Evolutionary conservation across 2,113 vertebrate genomes (phyloP).

Genomic region (Bubalus kerabau): DNA sequence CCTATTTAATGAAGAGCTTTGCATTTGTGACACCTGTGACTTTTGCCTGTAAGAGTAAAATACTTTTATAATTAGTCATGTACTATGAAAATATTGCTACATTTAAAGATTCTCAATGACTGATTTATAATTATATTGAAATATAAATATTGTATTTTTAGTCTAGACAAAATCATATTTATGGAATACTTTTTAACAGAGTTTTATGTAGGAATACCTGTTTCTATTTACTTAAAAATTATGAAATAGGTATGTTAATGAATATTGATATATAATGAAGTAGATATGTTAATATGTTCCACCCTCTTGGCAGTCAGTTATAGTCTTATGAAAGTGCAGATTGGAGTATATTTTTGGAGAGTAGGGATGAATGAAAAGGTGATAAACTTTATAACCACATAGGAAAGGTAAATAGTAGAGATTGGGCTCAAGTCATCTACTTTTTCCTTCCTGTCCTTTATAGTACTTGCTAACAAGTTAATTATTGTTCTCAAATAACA

Average conservation of each 20-base stretch:
- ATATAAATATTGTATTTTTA: background rate
- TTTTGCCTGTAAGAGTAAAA: background rate
- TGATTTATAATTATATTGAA: background rate
- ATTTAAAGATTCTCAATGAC: background rate
- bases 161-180: background rate
- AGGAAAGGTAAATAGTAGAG: background rate
- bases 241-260: background rate
- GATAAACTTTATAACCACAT: background rate
- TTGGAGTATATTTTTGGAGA: background rate
- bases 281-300: background rate
- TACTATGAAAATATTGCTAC: background rate
- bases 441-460: background rate
- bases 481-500: background rate
- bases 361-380: background rate
- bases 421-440: background rate
- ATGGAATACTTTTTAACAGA: background rate
- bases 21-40: background rate
- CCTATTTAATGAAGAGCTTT: background rate
- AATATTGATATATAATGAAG: background rate
- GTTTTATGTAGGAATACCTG: background rate
- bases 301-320: background rate
- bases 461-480: background rate
- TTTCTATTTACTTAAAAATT: conserved; percentile 2
- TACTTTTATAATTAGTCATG: background rate
- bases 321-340: background rate